These are phyloP conservation scores for Drosophila affinis DNA, from an alignment of 2,888 invertebrate genomes.

Conservation along the genomic window DNA sequence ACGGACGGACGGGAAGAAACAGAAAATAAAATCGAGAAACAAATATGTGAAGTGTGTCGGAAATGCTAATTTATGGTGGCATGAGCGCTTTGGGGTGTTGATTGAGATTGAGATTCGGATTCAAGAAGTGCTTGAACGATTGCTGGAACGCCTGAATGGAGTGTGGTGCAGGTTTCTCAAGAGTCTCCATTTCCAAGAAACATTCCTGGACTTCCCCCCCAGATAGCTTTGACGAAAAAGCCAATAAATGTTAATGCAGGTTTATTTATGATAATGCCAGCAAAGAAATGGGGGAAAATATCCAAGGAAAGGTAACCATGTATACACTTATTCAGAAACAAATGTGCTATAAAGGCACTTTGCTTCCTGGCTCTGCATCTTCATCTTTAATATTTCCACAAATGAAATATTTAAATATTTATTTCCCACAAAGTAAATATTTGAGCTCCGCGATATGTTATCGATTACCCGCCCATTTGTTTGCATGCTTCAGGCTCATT, in stretches of 20 bases:
- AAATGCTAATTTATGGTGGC: conserved; percentile 58
- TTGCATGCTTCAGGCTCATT: not conserved
- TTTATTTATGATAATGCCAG: no score
- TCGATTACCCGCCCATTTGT: no score
- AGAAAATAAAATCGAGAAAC: conserved; percentile 30
- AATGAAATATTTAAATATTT: no score
- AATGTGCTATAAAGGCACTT: no score
- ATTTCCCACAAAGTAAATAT: no score
- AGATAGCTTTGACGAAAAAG: not conserved
- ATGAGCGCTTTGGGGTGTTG: conserved; percentile 19
- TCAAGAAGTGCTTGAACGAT: conserved; percentile 5
- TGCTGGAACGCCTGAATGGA: not conserved
- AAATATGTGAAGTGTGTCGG: conserved; percentile 49
- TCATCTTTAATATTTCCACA: no score
- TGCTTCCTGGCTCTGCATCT: no score
- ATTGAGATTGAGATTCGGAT: conserved; percentile 16
- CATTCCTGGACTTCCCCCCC: not conserved
- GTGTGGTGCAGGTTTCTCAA: no score
- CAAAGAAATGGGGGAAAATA: not conserved
- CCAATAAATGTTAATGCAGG: not conserved
- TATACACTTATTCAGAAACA: no score
- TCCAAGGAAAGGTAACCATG: not conserved
- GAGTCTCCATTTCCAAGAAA: not conserved
- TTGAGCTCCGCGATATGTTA: not conserved
- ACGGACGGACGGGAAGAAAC: conserved; percentile 36